A percentile compares a stretch with the other conserved stretches of the same genome.
phyloP scores from a whole-genome alignment of 2,113 vertebrate genomes.

The Albula goreensis region DNA sequence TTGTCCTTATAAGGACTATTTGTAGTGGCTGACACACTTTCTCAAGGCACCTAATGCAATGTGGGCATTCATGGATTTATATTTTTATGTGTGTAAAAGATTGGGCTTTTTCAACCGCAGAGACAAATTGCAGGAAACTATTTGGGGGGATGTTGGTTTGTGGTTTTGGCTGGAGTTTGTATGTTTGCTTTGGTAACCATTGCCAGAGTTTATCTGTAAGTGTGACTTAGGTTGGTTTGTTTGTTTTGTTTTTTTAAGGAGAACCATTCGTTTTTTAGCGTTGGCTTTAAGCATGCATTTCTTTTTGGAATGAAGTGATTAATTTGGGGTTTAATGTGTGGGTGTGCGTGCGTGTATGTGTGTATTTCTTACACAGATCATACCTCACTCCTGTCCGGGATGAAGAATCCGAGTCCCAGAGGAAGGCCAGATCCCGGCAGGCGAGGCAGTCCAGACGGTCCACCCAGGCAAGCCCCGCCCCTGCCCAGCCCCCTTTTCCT shows the following conservation, averaged over 20 bases:
- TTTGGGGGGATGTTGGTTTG: neutral
- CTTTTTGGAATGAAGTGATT: too few relatives aligned
- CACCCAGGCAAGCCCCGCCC: constrained; percentile 79
- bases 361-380: constrained; percentile 70
- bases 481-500: neutral
- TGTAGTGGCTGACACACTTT: constrained; percentile 45
- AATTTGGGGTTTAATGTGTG: neutral
- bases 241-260: neutral
- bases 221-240: neutral
- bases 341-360: neutral
- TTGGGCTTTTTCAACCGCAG: neutral
- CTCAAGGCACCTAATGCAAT: constrained; percentile 33
- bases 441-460: constrained; percentile 96
- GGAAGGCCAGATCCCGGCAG: constrained; percentile 97
- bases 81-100: neutral
- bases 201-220: neutral
- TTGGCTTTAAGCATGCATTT: neutral
- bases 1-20: constrained; percentile 62
- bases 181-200: neutral
- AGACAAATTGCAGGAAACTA: neutral
- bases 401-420: constrained; percentile 98
- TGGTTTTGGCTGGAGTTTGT: neutral
- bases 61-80: constrained; percentile 36
- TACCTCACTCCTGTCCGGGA: constrained; percentile 98
- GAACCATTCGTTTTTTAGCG: neutral